Evolutionary conservation across 2,113 vertebrate species (phyloP).

Genomic region (Nothocercus nigrocapillus): DNA sequence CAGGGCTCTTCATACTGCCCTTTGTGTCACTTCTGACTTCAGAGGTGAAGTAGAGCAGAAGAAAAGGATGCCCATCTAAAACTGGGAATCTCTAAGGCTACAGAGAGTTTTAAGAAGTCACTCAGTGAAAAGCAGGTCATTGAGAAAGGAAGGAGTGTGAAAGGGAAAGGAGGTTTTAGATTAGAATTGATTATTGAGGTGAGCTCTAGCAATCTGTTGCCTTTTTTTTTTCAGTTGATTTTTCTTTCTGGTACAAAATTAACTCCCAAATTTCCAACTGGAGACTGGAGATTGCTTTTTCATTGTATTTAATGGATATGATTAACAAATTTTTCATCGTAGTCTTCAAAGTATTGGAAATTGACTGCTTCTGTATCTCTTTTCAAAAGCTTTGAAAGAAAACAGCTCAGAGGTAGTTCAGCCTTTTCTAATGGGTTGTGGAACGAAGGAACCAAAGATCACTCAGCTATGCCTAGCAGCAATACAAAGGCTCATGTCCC

Average conservation of each 20-base stretch:
- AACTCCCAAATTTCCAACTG: neutral
- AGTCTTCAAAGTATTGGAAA: neutral
- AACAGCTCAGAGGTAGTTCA: constrained; percentile 98
- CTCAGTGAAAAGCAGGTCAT: neutral
- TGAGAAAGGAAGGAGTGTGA: neutral
- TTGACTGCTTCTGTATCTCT: constrained; percentile 50
- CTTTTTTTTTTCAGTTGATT: neutral
- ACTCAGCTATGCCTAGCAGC: constrained; percentile 96
- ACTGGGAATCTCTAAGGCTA: neutral
- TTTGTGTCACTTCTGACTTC: neutral
- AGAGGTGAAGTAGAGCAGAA: neutral
- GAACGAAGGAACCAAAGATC: constrained; percentile 99
- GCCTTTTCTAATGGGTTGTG: constrained; percentile 98
- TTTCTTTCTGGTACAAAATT: neutral
- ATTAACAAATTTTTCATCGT: neutral
- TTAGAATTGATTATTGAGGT: neutral
- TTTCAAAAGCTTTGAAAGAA: constrained; percentile 91
- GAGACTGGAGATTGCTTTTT: neutral
- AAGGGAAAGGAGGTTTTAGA: neutral
- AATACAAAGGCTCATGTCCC: constrained; percentile 98
- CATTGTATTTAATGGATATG: neutral
- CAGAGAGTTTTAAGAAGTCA: neutral
- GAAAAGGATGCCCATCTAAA: neutral
- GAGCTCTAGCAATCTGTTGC: neutral
- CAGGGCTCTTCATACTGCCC: rapidly evolving